Base-by-base conservation (phyloP, 37 sponge, comb jelly and placozoan genomes). In the Aphrocallistes beatrix region DNA sequence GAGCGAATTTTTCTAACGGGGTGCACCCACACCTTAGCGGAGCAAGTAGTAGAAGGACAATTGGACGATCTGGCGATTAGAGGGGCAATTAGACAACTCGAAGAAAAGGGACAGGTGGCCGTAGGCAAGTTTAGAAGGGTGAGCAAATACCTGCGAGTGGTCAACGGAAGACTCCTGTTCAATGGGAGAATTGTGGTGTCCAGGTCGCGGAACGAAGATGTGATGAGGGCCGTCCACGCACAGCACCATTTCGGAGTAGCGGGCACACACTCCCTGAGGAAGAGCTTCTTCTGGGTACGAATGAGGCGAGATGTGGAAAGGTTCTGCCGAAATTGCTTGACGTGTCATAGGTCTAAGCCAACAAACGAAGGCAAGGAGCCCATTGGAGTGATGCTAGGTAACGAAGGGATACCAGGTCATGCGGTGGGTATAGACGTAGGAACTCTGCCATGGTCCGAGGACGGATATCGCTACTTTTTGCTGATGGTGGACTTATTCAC, bases 201-300 rank as follows among this genome's bases (percentile, higher is more conserved):
- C n/a, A 13, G 45, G 6, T 16, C 45, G 10, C 45, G 13, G 13
- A 42, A 42, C 45, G 13, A 42, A n/a, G n/a, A n/a, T n/a, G n/a
- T 42, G 45, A 42, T 6, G 13, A 13, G 13, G 13, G 45, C 6
- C 6, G 45, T 42, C 10, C 45, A 42, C 13, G 45, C 45, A 42
- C 45, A 42, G 45, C 45, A 42, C 13, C 45, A 42, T 42, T 42
- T 42, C 13, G 45, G 45, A 6, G 13, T 16, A 13, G 45, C 6
- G 45, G 45, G 45, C 13, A 42, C n/a, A n/a, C n/a, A n/a, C 38
- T 0, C 34, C 36, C 38, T 90, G 47, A 32, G 81, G 0, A 23
- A 37, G n/a, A 30, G 48, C 60, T 90, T 88, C 37, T 87, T 88
- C 88, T 90, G 91, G 88, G 48, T 51, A 25, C 86, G 91, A 1